Percentiles rank a stretch among this genome's conserved stretches.
Evolutionary conservation across 2,888 invertebrate genomes (phyloP).

Genomic region (Eubasilissa splendida): DNA sequence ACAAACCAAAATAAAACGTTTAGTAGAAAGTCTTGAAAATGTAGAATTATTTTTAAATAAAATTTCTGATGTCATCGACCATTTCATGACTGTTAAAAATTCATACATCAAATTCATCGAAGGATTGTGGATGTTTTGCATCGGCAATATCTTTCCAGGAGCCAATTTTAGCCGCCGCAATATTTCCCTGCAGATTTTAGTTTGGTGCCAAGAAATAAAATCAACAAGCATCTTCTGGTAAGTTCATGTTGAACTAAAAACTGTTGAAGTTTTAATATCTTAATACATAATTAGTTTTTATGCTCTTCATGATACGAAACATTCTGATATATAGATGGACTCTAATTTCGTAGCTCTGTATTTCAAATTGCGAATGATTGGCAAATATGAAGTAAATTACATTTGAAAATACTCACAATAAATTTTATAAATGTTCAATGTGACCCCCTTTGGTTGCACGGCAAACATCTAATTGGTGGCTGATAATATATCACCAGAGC

Average conservation of each 20-base stretch:
- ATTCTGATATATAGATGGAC: too few species aligned
- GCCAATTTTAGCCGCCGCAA: slow-evolving; percentile 77
- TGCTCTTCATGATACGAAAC: too few species aligned
- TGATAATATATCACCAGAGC: too few species aligned
- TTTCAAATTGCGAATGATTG: too few species aligned
- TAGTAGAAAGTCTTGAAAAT: background rate
- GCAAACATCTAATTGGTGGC: too few species aligned
- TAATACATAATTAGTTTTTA: too few species aligned
- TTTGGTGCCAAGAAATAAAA: slow-evolving; percentile 63
- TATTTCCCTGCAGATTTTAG: slow-evolving; percentile 74
- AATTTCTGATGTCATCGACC: slow-evolving; percentile 62
- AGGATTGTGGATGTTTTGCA: slow-evolving; percentile 69
- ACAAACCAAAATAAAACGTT: slow-evolving; percentile 4
- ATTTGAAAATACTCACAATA: too few species aligned
- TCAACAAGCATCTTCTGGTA: slow-evolving; percentile 49
- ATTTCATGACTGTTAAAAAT: slow-evolving; percentile 59
- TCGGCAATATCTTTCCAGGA: slow-evolving; percentile 73
- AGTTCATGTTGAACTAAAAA: background rate
- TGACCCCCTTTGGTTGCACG: too few species aligned
- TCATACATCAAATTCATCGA: slow-evolving; percentile 69
- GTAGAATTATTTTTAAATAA: slow-evolving; percentile 40
- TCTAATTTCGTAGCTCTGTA: too few species aligned
- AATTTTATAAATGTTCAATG: too few species aligned
- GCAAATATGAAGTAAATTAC: too few species aligned
- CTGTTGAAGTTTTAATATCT: too few species aligned